These are phyloP conservation scores for Dysmachus trigonus DNA, from an alignment of 2,888 invertebrate genomes.

Conservation along the genomic window DNA sequence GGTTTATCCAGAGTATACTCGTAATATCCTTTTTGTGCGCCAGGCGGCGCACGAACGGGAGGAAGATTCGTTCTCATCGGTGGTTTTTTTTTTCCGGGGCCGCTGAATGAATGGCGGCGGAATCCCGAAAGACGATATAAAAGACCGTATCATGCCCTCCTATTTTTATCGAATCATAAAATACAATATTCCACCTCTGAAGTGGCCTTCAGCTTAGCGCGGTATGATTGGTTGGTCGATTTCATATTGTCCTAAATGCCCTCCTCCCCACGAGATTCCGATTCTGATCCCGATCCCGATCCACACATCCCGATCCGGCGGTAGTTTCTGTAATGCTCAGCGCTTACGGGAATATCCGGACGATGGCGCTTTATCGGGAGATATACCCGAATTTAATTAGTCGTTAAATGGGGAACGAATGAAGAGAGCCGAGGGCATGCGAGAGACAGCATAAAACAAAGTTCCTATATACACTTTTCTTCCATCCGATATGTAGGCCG, in stretches of 20 bases:
- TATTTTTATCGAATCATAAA: conserved; percentile 40
- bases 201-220: conserved; percentile 23
- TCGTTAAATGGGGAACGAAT: conserved; percentile 29
- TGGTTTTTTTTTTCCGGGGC: background rate
- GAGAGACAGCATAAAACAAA: conserved; percentile 27
- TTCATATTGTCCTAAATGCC: conserved; percentile 31
- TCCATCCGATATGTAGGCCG: background rate
- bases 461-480: background rate
- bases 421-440: background rate
- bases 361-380: conserved; percentile 8
- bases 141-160: conserved; percentile 10
- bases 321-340: background rate
- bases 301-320: background rate
- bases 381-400: conserved; percentile 40
- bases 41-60: too few relatives aligned
- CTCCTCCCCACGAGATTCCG: too few relatives aligned
- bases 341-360: background rate
- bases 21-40: conserved; percentile 13
- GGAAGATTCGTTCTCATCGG: too few relatives aligned
- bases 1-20: conserved; percentile 36
- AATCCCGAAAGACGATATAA: conserved; percentile 28
- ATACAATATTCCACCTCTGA: conserved; percentile 18
- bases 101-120: background rate
- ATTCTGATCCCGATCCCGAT: too few relatives aligned
- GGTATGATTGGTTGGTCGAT: conserved; percentile 37